Base-by-base conservation (phyloP, 2,888 invertebrate genomes). In the Cantharis nigra region DNA sequence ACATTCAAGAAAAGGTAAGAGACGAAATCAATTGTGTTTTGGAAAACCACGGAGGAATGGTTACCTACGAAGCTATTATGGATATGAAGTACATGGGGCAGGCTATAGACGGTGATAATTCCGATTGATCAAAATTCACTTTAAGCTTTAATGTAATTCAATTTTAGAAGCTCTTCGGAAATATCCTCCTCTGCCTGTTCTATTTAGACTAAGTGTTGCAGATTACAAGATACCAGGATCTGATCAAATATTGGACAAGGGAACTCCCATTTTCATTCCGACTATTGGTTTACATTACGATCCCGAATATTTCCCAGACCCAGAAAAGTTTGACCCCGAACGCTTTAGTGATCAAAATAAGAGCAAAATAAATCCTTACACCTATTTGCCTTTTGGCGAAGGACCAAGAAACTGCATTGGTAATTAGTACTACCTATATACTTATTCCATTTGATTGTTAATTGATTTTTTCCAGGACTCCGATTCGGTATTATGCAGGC, bases 1-100 rank as follows among this genome's bases (percentile, higher is more conserved):
- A 89, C 0, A 80, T 90, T 0, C 90, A 91, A 77, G 87, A 89
- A 0, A 88, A 85, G 79, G 82, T 91, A 76, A 83, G 81, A 0
- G 63, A 81, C 3, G 87, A 88, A 75, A 82, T 88, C 10, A 86
- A 86, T 71, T 71, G 77, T 4, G 74, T 80, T 18, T 70, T 72
- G 16, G 30, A 63, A 18, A 72, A 73, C 2, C n/a, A n/a, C 14
- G 87, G 64, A 14, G 78, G 82, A 3, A 67, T 82, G 7, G 77
- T 82, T 75, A 79, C 74, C 11, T 83, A 83, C 64, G 83, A 71
- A 63, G 75, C 78, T 9, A 71, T 84, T 7, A 80, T 81, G 49
- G 80, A 80, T 49, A 82, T 85, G 81, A 81, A 81, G 26, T 83
- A 83, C 49, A 70, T 85, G 11, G 84, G 84, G 26, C 82, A 81